Percentiles rank a stretch among this genome's conserved stretches.
phyloP scores from a whole-genome alignment of 1,140 invertebrate genomes.

The Sarcophaga peregrina region DNA sequence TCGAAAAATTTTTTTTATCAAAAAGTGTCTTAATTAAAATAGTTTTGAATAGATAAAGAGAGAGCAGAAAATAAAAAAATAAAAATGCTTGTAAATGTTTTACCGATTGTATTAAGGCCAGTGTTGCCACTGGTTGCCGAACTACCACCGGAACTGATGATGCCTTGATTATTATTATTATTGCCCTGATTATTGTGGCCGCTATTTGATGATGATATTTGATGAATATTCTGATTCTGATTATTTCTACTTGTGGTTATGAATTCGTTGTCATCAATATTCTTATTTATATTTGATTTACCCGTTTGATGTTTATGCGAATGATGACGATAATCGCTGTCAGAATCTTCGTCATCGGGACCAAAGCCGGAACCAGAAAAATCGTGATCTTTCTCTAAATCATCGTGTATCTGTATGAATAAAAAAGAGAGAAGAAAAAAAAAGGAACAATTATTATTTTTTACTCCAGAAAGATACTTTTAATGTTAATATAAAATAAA shows the following conservation, averaged over 20 bases:
- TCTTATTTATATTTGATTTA: slow-evolving; percentile 50
- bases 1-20: neutral
- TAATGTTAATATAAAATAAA: neutral
- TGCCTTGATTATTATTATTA: slow-evolving; percentile 54
- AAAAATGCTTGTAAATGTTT: slow-evolving; percentile 50
- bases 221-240: slow-evolving; percentile 49
- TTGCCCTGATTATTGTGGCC: slow-evolving; percentile 65
- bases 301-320: slow-evolving; percentile 48
- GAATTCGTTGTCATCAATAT: slow-evolving; percentile 59
- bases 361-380: slow-evolving; percentile 78
- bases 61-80: no score
- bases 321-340: slow-evolving; percentile 52
- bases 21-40: neutral
- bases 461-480: neutral
- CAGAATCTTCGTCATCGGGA: slow-evolving; percentile 75
- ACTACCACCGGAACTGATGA: slow-evolving; percentile 64
- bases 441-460: slow-evolving; percentile 14
- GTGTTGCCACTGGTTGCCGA: slow-evolving; percentile 54
- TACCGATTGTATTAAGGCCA: slow-evolving; percentile 61
- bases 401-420: slow-evolving; percentile 69
- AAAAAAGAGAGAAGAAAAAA: slow-evolving; percentile 46
- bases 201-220: slow-evolving; percentile 59
- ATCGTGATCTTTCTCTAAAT: slow-evolving; percentile 73
- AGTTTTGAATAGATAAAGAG: neutral
- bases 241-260: slow-evolving; percentile 47